phyloP scores from a whole-genome alignment of 1,140 invertebrate species.

The Orchestia grillus region DNA sequence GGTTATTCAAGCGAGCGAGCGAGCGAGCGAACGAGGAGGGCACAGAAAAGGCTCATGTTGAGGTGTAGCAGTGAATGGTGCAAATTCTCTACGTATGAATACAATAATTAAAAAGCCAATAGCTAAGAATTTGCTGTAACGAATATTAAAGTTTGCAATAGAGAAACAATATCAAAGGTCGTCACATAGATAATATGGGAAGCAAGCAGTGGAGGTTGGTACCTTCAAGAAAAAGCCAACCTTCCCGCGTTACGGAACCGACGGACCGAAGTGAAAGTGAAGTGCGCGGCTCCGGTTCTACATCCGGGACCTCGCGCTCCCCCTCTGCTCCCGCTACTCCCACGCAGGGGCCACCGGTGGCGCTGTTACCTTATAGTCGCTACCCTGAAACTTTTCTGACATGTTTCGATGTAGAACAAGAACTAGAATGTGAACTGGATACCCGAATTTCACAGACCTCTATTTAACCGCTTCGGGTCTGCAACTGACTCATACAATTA shows the following conservation, averaged over 20 bases:
- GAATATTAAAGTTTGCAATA: background rate
- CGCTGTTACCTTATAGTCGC: background rate
- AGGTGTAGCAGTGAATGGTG: background rate
- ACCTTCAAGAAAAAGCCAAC: background rate
- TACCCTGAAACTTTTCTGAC: background rate
- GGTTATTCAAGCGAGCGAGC: too few species aligned
- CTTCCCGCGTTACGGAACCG: background rate
- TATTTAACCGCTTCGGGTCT: too few species aligned
- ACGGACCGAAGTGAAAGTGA: constrained; percentile 42
- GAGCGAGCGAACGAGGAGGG: too few species aligned
- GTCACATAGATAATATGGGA: background rate
- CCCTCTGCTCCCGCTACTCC: background rate
- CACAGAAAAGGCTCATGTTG: too few species aligned
- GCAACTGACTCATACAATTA: too few species aligned
- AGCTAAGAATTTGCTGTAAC: background rate
- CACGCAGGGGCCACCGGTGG: background rate
- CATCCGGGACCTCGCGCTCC: constrained; percentile 4
- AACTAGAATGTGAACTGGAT: background rate
- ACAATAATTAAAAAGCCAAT: background rate
- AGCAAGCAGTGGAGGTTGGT: background rate
- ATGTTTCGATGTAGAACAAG: background rate
- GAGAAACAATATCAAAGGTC: too few species aligned
- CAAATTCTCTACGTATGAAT: background rate
- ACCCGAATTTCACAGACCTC: too few species aligned
- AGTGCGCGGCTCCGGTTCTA: background rate